Percentiles rank a stretch among this genome's conserved stretches.
phyloP scores from a whole-genome alignment of 1,140 invertebrate species.

The Leptinotarsa texana region DNA sequence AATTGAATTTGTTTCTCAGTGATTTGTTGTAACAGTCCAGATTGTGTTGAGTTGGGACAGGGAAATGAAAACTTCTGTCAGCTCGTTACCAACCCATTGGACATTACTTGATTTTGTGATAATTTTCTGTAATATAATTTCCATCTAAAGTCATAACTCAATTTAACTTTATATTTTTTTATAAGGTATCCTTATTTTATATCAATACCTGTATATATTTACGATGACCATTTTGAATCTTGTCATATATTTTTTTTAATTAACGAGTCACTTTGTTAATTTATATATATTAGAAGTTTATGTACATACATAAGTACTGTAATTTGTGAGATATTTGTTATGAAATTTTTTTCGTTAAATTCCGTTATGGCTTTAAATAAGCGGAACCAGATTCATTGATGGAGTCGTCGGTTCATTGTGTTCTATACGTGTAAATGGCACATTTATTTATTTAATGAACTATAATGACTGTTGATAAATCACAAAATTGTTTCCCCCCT shows the following conservation, averaged over 20 bases:
- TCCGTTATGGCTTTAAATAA: conserved; percentile 40
- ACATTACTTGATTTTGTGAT: conserved; percentile 43
- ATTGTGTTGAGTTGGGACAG: conserved; percentile 30
- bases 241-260: conserved; percentile 32
- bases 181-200: conserved; percentile 27
- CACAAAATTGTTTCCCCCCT: conserved; percentile 20
- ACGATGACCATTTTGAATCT: conserved; percentile 12
- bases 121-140: conserved; percentile 40
- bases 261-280: conserved; percentile 31
- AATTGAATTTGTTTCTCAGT: conserved; percentile 12
- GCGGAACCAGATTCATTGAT: conserved; percentile 25
- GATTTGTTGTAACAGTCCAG: conserved; percentile 26
- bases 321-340: conserved; percentile 28
- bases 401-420: conserved; percentile 22
- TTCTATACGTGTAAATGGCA: conserved; percentile 32
- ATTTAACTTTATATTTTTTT: conserved; percentile 41
- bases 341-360: conserved; percentile 36
- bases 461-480: conserved; percentile 22
- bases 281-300: conserved; percentile 32
- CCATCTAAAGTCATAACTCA: conserved; percentile 42
- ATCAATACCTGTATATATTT: conserved; percentile 31
- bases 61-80: conserved; percentile 28
- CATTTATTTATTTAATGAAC: conserved; percentile 38
- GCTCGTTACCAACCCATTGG: conserved; percentile 5
- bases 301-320: conserved; percentile 29